Base-by-base conservation (phyloP, 2,888 invertebrate species). In the Leptothorax acervorum region DNA sequence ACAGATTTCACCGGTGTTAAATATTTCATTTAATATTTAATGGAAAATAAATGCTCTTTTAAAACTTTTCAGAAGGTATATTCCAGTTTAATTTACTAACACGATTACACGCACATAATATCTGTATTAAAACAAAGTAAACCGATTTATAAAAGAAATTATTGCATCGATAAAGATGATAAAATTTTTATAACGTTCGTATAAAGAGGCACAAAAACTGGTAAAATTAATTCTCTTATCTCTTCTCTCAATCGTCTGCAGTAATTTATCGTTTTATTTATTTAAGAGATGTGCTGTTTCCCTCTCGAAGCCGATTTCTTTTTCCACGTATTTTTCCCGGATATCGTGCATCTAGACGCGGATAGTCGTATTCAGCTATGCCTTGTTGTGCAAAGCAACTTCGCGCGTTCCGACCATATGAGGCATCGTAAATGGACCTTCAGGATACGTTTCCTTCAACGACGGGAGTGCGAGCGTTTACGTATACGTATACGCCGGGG, bases 391-490 rank as follows among this genome's bases (percentile, higher is more conserved):
- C 28, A 39, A 53, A 31, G 42, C 70, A 71, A 81, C 48, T 62
- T 79, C 18, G 60, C 79, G 60, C 60, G 42, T 70, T 79, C 70
- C 60, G 48, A 48, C 48, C 79, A 28, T 68, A 60, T 51, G 81
- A 63, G 60, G 82, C 53, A 48, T 65, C 51, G 73, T 73, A 84
- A 84, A 84, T 84, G 86, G 81, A 66, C 66, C 76, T 82, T 86
- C 81, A 79, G 74, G 48, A 62, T 83, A 83, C 83, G 66, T 82
- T 78, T 82, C 81, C 75, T 87, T 89, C 84, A 82, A 55, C 74
- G 60, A 55, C 53, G 12, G n/a, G n/a, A 66, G 68, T 68, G 81
- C 57, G 65, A 53, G 63, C 74, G 48, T 57, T 45, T 55, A 68
- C 83, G 68, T 81, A 78, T 57, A 83, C 85, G 63, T 83, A 60